Evolutionary conservation across 2,113 vertebrate genomes (phyloP).

Genomic region (Heteronetta atricapilla): DNA sequence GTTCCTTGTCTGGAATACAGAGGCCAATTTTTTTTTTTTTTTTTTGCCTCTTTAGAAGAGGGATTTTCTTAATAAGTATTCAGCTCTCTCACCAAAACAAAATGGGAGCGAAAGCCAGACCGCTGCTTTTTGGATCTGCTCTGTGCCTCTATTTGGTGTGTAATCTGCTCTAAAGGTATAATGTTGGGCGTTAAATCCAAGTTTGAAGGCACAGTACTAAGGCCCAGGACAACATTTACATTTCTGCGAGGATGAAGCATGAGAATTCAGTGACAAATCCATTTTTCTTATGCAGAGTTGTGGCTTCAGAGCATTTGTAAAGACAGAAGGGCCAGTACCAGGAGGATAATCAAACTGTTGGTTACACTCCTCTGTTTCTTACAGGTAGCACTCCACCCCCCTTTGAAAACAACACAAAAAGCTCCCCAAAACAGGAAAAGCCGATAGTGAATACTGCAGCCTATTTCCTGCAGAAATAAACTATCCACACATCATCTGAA

Average conservation of each 20-base stretch:
- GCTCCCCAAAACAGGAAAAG: not conserved
- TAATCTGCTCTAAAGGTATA: slow-evolving; percentile 73
- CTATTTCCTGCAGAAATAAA: not conserved
- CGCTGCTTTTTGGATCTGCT: slow-evolving; percentile 54
- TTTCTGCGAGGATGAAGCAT: slow-evolving; percentile 69
- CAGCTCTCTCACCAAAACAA: slow-evolving; percentile 50
- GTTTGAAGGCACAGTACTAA: slow-evolving; percentile 69
- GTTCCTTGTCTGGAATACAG: not conserved
- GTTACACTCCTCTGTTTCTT: not conserved
- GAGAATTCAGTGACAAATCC: slow-evolving; percentile 76
- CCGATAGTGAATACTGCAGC: not conserved
- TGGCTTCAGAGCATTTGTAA: slow-evolving; percentile 51
- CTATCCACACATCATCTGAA: not conserved
- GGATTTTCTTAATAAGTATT: slow-evolving; percentile 66
- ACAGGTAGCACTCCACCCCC: not conserved
- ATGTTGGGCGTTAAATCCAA: slow-evolving; percentile 73
- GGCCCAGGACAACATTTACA: slow-evolving; percentile 77
- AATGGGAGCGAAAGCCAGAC: slow-evolving; percentile 54
- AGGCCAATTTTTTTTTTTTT: not conserved
- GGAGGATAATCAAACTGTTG: slow-evolving; percentile 5
- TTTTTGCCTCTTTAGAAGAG: not conserved
- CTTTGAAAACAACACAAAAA: not conserved
- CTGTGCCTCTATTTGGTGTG: slow-evolving; percentile 57
- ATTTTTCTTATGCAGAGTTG: slow-evolving; percentile 72
- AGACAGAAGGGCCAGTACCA: slow-evolving; percentile 29